Evolutionary conservation across 2,888 invertebrate genomes (phyloP), one percentile per base, ranked within the genome.

Genomic region (Lithophane ornitopus): DNA sequence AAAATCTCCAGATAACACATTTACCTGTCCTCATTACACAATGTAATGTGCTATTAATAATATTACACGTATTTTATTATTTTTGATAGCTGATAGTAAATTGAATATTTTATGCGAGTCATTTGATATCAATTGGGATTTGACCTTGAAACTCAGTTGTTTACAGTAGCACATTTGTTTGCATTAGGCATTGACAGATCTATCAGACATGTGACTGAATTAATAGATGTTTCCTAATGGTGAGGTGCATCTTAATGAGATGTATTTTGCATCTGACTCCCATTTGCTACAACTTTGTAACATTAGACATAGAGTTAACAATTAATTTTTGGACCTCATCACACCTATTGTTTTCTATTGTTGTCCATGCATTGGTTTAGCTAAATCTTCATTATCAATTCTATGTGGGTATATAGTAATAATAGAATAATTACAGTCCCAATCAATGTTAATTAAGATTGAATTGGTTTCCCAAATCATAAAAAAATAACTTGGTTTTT

Each of bases 291-390:
- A 73, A 26, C 46, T 54, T 39, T 73, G 62, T 44, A 78, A 69
- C 75, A 85, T 87, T 88, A 89, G 88, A 86, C 87, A 88, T 86
- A 67, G 70, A 82, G 70, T 84, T 84, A 79, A 69, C 58, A 59
- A 34, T 65, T 73, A 52, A 16, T 68, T 76, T 81, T 85, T 79
- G 83, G 88, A 88, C 87, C 89, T 86, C 81, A 81, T 89, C 87
- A 89, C 88, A 89, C 88, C 89, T 90, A 88, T 90, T 86, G 86
- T 82, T 85, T 84, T 85, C 85, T 89, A 87, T 87, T 77, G 79
- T 84, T 87, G 86, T 82, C 76, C 41, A 26, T 73, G 75, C 59
- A 72, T 84, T 61, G 12, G 62, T 63, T 70, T 41, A 73, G 73
- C 28, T 68, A 11, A 34, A 46, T 49, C 61, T 61, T 28, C 9